A percentile compares a stretch with the other conserved stretches of the same genome.
These are phyloP conservation scores for Tetranychus urticae DNA, from an alignment of 1,140 invertebrate genomes.

Conservation along the genomic window DNA sequence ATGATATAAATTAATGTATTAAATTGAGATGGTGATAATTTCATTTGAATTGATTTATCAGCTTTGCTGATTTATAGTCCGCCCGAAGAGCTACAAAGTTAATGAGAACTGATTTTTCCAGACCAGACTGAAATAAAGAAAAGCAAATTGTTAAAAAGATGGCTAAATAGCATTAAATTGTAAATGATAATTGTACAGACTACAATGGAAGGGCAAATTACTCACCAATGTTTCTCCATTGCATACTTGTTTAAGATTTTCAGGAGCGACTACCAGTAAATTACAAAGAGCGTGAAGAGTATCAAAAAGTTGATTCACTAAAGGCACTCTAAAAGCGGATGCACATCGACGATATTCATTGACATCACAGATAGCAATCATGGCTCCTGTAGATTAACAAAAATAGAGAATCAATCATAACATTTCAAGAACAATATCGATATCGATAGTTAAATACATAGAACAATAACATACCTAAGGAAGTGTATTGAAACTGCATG, in stretches of 20 bases:
- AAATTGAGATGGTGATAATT: neutral
- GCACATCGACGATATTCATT: slow-evolving; percentile 72
- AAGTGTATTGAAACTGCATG: slow-evolving; percentile 82
- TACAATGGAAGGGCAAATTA: neutral
- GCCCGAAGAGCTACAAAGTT: slow-evolving; percentile 80
- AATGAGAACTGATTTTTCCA: slow-evolving; percentile 58
- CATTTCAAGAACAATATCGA: neutral
- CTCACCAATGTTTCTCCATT: slow-evolving; percentile 68
- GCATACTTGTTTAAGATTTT: slow-evolving; percentile 86
- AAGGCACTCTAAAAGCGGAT: slow-evolving; percentile 39
- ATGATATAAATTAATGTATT: too few relatives aligned
- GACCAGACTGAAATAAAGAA: slow-evolving; percentile 39
- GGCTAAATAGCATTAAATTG: neutral
- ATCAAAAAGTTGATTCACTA: slow-evolving; percentile 70
- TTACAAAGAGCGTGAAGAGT: slow-evolving; percentile 86
- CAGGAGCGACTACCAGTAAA: slow-evolving; percentile 75
- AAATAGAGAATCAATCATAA: slow-evolving; percentile 1
- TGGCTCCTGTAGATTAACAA: slow-evolving; percentile 37
- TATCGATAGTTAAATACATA: neutral
- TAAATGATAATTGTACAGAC: neutral
- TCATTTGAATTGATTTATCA: slow-evolving; percentile 21
- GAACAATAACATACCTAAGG: slow-evolving; percentile 35
- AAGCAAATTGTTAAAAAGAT: neutral
- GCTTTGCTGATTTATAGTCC: slow-evolving; percentile 68
- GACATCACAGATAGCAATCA: slow-evolving; percentile 92